Conservation (phyloP, 2,113 vertebrate species). For the Ellobius talpinus region DNA sequence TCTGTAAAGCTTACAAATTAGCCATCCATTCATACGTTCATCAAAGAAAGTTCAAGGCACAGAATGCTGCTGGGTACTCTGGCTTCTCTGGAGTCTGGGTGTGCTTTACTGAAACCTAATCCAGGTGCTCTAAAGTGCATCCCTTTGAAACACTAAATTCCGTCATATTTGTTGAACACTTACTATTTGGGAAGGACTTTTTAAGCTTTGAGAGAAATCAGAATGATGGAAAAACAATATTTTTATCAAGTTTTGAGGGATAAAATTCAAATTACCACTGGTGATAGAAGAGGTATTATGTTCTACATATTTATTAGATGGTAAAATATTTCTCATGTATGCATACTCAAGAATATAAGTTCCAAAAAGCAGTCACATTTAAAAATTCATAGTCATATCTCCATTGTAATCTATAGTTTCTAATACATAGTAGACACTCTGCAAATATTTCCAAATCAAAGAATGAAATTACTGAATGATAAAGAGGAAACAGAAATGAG, state of each 20-base stretch:
- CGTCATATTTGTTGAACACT: not conserved
- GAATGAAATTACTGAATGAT: not conserved
- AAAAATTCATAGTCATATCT: not conserved
- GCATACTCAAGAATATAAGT: not conserved
- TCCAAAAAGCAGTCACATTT: not conserved
- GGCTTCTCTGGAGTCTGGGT: not conserved
- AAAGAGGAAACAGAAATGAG: not conserved
- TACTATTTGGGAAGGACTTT: not conserved
- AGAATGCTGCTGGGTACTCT: not conserved
- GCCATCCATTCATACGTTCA: not conserved
- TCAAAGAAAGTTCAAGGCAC: not conserved
- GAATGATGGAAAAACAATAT: not conserved
- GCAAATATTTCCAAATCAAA: not conserved
- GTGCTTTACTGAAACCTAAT: not conserved
- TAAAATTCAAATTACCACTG: not conserved
- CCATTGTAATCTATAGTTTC: not conserved
- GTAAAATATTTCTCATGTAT: not conserved
- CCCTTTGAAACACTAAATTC: not conserved
- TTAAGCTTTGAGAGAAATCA: not conserved
- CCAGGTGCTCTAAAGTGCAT: not conserved
- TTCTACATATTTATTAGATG: not conserved
- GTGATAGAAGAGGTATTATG: not conserved
- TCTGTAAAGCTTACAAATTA: no score
- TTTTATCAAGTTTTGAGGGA: not conserved
- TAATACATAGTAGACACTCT: not conserved